phyloP scores from a whole-genome alignment of 37 sponge, comb jelly and placozoan genomes.

The Spongilla lacustris region DNA sequence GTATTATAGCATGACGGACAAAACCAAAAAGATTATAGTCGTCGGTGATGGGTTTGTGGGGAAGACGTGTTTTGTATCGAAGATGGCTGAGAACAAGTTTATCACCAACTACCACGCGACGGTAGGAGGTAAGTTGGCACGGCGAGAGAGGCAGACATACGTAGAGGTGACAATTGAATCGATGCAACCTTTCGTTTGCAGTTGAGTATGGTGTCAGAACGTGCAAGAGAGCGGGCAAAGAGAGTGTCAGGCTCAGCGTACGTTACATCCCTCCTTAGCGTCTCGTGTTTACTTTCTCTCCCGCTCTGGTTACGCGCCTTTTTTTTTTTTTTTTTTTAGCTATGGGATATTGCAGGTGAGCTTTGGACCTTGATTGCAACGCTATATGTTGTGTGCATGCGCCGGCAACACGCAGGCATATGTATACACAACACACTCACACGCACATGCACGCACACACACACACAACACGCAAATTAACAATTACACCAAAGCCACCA shows the following conservation, averaged over 20 bases:
- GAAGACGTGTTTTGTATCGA: conserved; percentile 76
- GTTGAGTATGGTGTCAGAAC: conserved; percentile 73
- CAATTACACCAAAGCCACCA: neutral
- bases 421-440: neutral
- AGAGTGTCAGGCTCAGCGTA: conserved; percentile 51
- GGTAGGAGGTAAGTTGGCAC: conserved; percentile 59
- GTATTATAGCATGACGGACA: neutral
- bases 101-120: conserved; percentile 60
- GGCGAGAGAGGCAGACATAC: neutral
- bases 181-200: conserved; percentile 8
- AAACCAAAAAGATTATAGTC: conserved; percentile 52
- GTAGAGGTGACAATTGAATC: no score
- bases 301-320: neutral
- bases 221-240: conserved; percentile 43
- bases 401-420: no score
- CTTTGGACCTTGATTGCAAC: neutral
- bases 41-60: conserved; percentile 66
- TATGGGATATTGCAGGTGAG: conserved; percentile 77
- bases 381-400: no score
- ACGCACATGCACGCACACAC: neutral
- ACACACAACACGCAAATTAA: neutral
- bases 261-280: neutral
- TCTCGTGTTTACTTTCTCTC: neutral
- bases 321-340: no score
- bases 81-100: conserved; percentile 64